Evolutionary conservation across 2,888 invertebrate genomes (phyloP).

Genomic region (Himalopsyche anomala): DNA sequence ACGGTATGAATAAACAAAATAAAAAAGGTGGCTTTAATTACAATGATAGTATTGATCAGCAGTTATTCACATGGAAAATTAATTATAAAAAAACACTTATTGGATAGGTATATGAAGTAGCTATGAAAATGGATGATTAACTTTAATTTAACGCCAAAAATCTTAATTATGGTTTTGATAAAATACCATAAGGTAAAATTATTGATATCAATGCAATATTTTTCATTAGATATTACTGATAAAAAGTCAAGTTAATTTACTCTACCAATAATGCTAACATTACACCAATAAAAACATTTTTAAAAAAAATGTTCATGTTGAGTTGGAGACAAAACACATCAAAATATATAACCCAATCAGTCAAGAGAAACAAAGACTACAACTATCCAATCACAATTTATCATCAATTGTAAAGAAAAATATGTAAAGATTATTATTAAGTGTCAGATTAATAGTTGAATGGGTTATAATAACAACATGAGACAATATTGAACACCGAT

Average conservation of each 20-base stretch:
- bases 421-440: too few species aligned
- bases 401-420: conserved; percentile 1
- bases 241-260: conserved; percentile 37
- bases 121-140: neutral
- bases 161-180: conserved; percentile 32
- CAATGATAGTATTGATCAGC: neutral
- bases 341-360: conserved; percentile 40
- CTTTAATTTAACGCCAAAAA: neutral
- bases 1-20: too few species aligned
- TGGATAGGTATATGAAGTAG: neutral
- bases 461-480: conserved; percentile 7
- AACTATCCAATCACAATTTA: neutral
- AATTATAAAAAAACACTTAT: conserved; percentile 20
- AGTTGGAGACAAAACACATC: conserved; percentile 26
- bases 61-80: neutral
- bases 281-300: conserved; percentile 20
- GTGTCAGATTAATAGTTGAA: conserved; percentile 31
- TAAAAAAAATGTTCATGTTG: neutral
- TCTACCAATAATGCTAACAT: conserved; percentile 27
- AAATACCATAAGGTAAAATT: conserved; percentile 33
- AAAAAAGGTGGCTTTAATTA: neutral
- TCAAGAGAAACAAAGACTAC: conserved; percentile 17
- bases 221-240: neutral
- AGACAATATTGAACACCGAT: conserved; percentile 25
- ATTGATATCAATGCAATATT: conserved; percentile 32